phyloP scores from a whole-genome alignment of 2,797 vertebrate genomes.

The Chelonia mydas region DNA sequence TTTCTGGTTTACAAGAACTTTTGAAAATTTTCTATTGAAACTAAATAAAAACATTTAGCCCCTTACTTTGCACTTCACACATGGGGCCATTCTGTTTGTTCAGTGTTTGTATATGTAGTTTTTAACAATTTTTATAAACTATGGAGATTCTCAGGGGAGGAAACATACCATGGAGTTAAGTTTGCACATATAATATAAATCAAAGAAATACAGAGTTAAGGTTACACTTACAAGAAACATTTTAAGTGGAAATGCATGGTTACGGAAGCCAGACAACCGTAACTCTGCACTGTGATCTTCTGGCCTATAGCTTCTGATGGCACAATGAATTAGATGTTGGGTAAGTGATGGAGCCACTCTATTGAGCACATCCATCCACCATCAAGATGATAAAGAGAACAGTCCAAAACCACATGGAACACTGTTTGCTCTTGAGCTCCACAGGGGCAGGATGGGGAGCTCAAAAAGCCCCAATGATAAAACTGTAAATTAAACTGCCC shows the following conservation, averaged over 20 bases:
- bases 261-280: background rate
- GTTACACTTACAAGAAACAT: background rate
- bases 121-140: background rate
- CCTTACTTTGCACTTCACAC: background rate
- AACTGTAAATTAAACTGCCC: no score
- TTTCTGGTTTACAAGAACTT: no score
- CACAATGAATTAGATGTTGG: background rate
- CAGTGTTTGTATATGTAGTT: background rate
- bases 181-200: background rate
- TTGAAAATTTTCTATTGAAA: background rate
- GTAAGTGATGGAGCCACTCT: background rate
- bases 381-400: background rate
- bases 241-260: background rate
- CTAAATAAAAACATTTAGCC: background rate
- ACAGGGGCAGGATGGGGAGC: no score
- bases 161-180: background rate
- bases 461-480: no score
- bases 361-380: background rate
- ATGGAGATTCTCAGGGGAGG: background rate
- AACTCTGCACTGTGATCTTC: background rate
- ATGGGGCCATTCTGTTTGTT: background rate
- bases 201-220: background rate
- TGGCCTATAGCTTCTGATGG: background rate
- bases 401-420: background rate
- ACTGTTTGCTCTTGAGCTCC: no score